Conservation (phyloP, 35 echinoderm and acorn worm species). For the Amphiura filiformis region DNA sequence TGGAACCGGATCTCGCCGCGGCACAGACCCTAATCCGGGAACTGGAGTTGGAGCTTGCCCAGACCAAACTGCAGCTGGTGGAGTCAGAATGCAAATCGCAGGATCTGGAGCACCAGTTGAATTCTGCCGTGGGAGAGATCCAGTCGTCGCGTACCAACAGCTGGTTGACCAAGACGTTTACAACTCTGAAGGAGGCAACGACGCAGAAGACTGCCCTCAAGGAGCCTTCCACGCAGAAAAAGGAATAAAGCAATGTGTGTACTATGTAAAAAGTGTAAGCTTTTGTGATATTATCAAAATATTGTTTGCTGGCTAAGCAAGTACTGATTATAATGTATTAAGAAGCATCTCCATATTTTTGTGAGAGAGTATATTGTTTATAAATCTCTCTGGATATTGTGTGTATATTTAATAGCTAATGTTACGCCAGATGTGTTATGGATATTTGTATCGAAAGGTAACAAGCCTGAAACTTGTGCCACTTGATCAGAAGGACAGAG, state of each 20-base stretch:
- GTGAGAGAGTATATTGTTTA: no score
- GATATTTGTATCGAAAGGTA: no score
- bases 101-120: constrained; percentile 86
- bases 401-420: no score
- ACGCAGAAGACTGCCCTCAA: constrained; percentile 50
- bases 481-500: no score
- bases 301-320: no score
- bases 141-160: constrained; percentile 54
- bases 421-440: no score
- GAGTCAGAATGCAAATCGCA: constrained; percentile 91
- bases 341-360: no score
- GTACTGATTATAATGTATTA: no score
- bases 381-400: no score
- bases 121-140: constrained; percentile 51
- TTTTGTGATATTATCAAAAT: no score
- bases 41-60: constrained; percentile 86
- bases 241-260: not conserved
- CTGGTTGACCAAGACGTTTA: constrained; percentile 83
- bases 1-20: constrained; percentile 36
- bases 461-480: no score
- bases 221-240: constrained; percentile 52
- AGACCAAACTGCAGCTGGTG: constrained; percentile 89
- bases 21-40: constrained; percentile 58
- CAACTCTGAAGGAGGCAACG: constrained; percentile 75
- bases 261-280: no score